A percentile compares a stretch with the other conserved stretches of the same genome.
phyloP scores from a whole-genome alignment of 53 echinoderm and acorn worm genomes.

The Pentamera pediparva region DNA sequence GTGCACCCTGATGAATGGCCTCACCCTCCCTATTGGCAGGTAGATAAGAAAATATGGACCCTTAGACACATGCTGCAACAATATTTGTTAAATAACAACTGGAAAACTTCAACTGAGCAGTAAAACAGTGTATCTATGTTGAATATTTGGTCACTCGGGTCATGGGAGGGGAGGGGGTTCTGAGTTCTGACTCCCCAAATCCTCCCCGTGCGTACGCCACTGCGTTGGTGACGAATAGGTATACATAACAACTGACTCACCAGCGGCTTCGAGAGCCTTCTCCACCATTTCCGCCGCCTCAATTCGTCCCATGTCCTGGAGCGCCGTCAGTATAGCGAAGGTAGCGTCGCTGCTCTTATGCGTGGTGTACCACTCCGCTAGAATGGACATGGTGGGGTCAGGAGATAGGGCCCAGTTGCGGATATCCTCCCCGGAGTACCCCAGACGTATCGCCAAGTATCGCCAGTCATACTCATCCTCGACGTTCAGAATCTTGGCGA shows the following conservation, averaged over 20 bases:
- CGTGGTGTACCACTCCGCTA: conserved; percentile 89
- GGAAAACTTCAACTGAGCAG: too few species aligned
- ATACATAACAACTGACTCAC: conserved; percentile 32
- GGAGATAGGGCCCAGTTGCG: conserved; percentile 90
- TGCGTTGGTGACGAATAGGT: too few species aligned
- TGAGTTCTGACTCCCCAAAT: too few species aligned
- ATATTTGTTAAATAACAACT: too few species aligned
- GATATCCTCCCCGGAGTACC: conserved; percentile 76
- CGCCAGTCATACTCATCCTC: conserved; percentile 89
- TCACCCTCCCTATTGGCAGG: too few species aligned
- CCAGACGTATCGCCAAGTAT: conserved; percentile 72
- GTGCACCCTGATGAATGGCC: too few species aligned
- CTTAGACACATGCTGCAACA: too few species aligned
- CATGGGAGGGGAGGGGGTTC: too few species aligned
- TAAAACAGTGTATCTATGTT: too few species aligned
- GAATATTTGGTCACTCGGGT: too few species aligned
- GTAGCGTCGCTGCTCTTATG: conserved; percentile 92
- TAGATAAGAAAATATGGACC: too few species aligned
- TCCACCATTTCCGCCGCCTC: conserved; percentile 68
- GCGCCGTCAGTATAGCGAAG: conserved; percentile 72
- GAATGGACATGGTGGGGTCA: conserved; percentile 85
- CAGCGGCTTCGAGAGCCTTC: conserved; percentile 66
- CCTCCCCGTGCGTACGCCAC: too few species aligned
- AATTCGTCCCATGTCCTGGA: conserved; percentile 81
- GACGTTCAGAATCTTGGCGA: conserved; percentile 79